Evolutionary conservation across 2,797 vertebrate genomes (phyloP).

Genomic region (Macrochelys suwanniensis): DNA sequence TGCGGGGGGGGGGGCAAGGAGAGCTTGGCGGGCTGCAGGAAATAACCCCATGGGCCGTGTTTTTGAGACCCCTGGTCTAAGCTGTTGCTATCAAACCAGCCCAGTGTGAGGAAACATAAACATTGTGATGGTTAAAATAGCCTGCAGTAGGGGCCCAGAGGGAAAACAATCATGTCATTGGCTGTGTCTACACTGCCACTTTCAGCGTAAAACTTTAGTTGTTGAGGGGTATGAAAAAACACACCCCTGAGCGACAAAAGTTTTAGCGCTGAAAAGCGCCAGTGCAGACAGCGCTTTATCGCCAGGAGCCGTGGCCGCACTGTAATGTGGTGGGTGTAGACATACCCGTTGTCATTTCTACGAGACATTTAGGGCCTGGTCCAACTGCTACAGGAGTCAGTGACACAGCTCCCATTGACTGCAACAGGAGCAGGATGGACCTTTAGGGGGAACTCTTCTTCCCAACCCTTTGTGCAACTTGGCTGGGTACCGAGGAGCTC

Average conservation of each 20-base stretch:
- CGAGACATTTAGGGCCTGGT: slow-evolving; percentile 26
- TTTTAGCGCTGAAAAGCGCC: too few relatives aligned
- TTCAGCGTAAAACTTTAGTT: too few relatives aligned
- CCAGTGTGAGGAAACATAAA: slow-evolving; percentile 34
- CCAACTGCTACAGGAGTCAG: neutral
- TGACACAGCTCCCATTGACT: neutral
- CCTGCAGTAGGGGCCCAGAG: neutral
- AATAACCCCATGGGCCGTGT: too few relatives aligned
- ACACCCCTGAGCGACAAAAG: too few relatives aligned
- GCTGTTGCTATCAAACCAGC: slow-evolving; percentile 20
- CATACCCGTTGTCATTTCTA: slow-evolving; percentile 19
- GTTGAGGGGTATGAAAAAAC: too few relatives aligned
- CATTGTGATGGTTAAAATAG: slow-evolving; percentile 7
- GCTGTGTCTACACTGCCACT: too few relatives aligned
- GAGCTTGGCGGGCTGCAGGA: too few relatives aligned
- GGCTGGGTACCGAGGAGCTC: neutral
- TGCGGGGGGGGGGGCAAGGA: too few relatives aligned
- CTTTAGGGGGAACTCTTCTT: neutral
- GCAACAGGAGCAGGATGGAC: neutral
- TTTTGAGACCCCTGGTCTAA: neutral
- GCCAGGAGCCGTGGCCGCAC: too few relatives aligned
- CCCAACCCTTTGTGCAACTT: neutral
- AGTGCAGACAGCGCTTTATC: too few relatives aligned
- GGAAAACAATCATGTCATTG: neutral
- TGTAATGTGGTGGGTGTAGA: too few relatives aligned